Conservation (phyloP, 2,888 invertebrate genomes). For the Platypus cylindrus region DNA sequence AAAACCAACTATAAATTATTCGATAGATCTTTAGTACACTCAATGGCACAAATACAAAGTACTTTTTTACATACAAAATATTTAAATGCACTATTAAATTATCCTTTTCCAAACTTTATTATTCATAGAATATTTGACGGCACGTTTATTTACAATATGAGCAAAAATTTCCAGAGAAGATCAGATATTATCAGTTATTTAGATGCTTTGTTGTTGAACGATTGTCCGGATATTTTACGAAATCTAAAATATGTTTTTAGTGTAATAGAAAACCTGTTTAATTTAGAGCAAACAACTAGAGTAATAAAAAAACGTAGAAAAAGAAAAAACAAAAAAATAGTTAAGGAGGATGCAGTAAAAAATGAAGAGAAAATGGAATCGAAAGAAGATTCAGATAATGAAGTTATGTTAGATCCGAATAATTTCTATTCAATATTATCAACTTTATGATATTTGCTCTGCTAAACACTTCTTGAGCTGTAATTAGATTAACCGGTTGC, state of each 20-base stretch:
- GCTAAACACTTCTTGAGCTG: no score
- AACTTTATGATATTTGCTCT: slow-evolving; percentile 12
- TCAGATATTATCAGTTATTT: slow-evolving; percentile 21
- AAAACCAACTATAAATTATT: slow-evolving; percentile 41
- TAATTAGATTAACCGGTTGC: no score
- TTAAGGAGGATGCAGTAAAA: slow-evolving; percentile 10
- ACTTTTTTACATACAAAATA: slow-evolving; percentile 44
- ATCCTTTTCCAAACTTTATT: slow-evolving; percentile 43
- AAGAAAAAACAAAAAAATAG: slow-evolving; percentile 11
- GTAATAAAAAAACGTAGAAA: slow-evolving; percentile 8
- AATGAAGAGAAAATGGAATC: slow-evolving; percentile 12
- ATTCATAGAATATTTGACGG: slow-evolving; percentile 57
- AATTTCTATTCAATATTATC: slow-evolving; percentile 25
- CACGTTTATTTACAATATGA: slow-evolving; percentile 63
- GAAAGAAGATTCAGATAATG: slow-evolving; percentile 13
- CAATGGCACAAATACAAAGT: slow-evolving; percentile 55
- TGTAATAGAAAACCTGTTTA: background rate
- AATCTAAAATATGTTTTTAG: slow-evolving; percentile 9
- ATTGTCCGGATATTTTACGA: slow-evolving; percentile 15
- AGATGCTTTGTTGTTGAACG: slow-evolving; percentile 18
- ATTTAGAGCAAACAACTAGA: background rate
- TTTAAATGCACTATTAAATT: slow-evolving; percentile 52
- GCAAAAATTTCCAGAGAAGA: slow-evolving; percentile 42
- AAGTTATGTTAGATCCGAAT: slow-evolving; percentile 23
- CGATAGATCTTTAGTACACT: slow-evolving; percentile 44